Conservation (phyloP, 2,113 vertebrate species). For the Nesospiza acunhae region DNA sequence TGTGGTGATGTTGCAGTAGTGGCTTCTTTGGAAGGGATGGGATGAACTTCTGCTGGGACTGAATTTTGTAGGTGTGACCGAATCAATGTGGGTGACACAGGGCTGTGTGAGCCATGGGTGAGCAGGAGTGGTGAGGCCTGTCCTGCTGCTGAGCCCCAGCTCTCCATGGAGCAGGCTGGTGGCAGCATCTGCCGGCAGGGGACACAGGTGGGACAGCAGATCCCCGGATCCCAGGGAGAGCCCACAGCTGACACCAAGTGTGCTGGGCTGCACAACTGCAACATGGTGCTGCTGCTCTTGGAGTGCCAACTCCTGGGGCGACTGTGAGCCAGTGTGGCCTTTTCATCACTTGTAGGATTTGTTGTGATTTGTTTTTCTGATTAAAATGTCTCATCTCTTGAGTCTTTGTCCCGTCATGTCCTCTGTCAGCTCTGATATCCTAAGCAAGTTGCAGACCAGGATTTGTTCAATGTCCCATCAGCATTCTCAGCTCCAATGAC, state of each 20-base stretch:
- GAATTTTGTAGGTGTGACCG: neutral
- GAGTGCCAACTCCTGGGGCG: no score
- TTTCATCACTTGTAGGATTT: neutral
- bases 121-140: neutral
- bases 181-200: neutral
- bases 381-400: neutral
- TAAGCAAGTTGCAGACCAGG: no score
- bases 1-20: neutral
- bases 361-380: neutral
- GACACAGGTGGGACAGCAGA: neutral
- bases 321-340: no score
- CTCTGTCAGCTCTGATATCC: rapidly evolving
- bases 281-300: neutral
- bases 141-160: neutral
- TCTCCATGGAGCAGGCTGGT: neutral
- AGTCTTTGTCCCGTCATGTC: neutral
- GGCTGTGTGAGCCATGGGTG: rapidly evolving
- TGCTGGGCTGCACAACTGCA: no score
- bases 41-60: neutral
- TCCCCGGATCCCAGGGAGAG: no score
- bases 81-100: rapidly evolving
- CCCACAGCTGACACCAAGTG: no score
- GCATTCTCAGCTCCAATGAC: no score
- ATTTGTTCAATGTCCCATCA: neutral
- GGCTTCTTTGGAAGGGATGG: neutral